Evolutionary conservation across 2,113 vertebrate species (phyloP).

Genomic region (Peromyscus leucopus): DNA sequence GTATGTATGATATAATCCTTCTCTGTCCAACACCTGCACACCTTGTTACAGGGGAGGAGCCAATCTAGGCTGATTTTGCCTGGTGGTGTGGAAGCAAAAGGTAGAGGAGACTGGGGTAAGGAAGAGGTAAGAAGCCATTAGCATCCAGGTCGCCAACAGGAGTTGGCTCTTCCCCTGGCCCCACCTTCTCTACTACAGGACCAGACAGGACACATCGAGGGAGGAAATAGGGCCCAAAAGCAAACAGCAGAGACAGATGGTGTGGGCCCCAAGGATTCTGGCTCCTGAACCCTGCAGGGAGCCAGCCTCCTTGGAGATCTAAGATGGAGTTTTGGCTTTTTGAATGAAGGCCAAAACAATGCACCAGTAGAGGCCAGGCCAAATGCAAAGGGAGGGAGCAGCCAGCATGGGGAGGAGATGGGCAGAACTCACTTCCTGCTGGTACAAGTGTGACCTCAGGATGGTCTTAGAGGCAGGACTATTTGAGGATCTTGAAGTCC

Average conservation of each 20-base stretch:
- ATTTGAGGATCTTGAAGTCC: neutral
- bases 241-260: neutral
- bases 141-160: neutral
- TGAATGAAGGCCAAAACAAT: neutral
- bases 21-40: fast-evolving
- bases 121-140: neutral
- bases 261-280: neutral
- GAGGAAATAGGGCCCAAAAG: neutral
- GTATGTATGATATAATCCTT: neutral
- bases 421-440: neutral
- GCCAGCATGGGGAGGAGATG: neutral
- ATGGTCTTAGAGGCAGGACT: fast-evolving
- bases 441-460: fast-evolving
- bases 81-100: neutral
- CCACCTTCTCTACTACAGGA: neutral
- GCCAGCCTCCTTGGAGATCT: neutral
- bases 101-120: neutral
- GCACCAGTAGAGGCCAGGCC: fast-evolving
- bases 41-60: neutral
- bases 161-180: neutral
- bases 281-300: neutral
- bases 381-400: neutral
- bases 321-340: neutral
- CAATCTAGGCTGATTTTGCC: too few relatives aligned
- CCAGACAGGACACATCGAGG: neutral